Percentiles rank a stretch among this genome's conserved stretches.
phyloP scores from a whole-genome alignment of 1,140 invertebrate species.

The Drosophila serrata region DNA sequence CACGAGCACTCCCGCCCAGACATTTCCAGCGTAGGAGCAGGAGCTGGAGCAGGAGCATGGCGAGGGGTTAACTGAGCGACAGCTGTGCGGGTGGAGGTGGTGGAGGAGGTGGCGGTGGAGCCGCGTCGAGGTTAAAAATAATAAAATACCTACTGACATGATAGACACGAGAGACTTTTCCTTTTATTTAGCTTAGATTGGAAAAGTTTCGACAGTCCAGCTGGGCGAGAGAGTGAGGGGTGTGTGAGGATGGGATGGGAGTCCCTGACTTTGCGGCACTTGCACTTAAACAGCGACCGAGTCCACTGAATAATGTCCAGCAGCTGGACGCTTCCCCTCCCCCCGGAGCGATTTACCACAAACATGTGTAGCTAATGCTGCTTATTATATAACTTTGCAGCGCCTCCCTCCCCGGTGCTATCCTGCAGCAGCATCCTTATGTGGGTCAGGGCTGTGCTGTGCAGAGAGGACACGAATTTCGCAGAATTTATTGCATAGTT shows the following conservation, averaged over 20 bases:
- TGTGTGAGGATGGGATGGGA: not conserved
- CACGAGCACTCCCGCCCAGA: slow-evolving; percentile 37
- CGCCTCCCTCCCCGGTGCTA: not conserved
- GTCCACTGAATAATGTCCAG: slow-evolving; percentile 44
- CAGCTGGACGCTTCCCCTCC: not conserved
- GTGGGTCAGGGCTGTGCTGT: slow-evolving; percentile 64
- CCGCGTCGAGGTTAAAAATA: slow-evolving; percentile 75
- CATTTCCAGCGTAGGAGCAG: no score
- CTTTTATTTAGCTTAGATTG: slow-evolving; percentile 85
- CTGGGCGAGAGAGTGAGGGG: slow-evolving; percentile 17
- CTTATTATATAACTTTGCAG: slow-evolving; percentile 71
- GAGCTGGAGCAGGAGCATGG: no score
- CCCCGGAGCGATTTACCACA: slow-evolving; percentile 33
- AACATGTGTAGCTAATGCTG: slow-evolving; percentile 76
- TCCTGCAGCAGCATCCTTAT: slow-evolving; percentile 25
- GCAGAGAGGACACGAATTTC: slow-evolving; percentile 56
- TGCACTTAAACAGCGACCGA: slow-evolving; percentile 68
- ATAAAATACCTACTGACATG: slow-evolving; percentile 85
- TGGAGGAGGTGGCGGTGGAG: slow-evolving; percentile 1
- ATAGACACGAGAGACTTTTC: slow-evolving; percentile 83
- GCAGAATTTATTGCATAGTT: slow-evolving; percentile 80
- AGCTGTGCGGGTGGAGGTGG: slow-evolving; percentile 28
- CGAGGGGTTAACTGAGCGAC: slow-evolving; percentile 63
- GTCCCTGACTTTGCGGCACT: slow-evolving; percentile 61
- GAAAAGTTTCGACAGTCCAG: slow-evolving; percentile 84